Conservation (phyloP, 35 echinoderm and acorn worm species). For the Eucidaris tribuloides region DNA sequence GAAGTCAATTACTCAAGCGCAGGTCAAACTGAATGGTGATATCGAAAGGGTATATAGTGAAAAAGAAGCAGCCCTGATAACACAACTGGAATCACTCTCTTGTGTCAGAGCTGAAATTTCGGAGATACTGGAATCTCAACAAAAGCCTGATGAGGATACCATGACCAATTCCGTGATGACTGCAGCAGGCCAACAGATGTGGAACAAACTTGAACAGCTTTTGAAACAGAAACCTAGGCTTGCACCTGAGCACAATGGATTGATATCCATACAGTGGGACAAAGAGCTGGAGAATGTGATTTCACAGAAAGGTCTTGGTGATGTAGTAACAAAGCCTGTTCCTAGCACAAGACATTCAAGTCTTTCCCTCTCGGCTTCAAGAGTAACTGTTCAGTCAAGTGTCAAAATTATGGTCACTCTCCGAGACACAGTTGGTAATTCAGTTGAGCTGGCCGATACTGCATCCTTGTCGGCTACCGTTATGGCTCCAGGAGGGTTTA, state of each 20-base stretch:
- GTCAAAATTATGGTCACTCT: background rate
- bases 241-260: background rate
- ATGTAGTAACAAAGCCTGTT: conserved; percentile 2
- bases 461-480: background rate
- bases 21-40: conserved; percentile 11
- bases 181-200: background rate
- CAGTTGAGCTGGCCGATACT: background rate
- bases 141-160: conserved; percentile 1
- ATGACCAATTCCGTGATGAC: conserved; percentile 20
- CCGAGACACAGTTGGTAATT: background rate
- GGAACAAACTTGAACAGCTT: background rate
- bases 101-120: background rate
- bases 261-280: conserved; percentile 12
- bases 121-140: background rate
- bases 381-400: background rate
- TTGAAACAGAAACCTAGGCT: background rate
- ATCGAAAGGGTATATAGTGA: conserved; percentile 5
- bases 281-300: background rate
- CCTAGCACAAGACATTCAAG: background rate
- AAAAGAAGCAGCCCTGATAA: conserved; percentile 4
- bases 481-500: background rate
- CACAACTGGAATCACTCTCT: background rate
- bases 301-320: background rate
- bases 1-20: conserved; percentile 21
- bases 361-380: background rate